phyloP scores from a whole-genome alignment of 2,888 invertebrate genomes.

The Andricus quercusramuli region DNA sequence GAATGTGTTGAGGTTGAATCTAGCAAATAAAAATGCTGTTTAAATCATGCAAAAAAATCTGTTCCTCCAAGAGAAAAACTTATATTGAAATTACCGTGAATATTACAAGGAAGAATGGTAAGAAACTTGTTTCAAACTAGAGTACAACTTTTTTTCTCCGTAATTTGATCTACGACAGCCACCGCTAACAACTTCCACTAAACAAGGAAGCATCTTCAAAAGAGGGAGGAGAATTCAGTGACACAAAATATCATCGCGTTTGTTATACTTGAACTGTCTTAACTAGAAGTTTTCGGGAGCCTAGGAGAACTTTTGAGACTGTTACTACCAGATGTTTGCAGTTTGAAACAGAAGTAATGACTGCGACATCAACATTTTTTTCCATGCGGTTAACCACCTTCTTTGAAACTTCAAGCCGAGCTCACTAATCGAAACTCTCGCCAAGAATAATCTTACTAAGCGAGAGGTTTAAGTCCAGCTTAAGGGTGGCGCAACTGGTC shows the following conservation, averaged over 20 bases:
- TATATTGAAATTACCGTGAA: not conserved
- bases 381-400: conserved; percentile 35
- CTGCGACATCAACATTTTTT: conserved; percentile 33
- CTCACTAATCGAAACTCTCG: conserved; percentile 33
- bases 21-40: not conserved
- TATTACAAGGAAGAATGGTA: not conserved
- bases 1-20: too few species aligned
- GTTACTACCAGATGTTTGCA: conserved; percentile 31
- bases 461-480: not conserved
- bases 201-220: not conserved
- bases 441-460: conserved; percentile 26
- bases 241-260: conserved; percentile 13
- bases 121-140: not conserved
- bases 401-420: conserved; percentile 25
- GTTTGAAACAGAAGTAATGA: conserved; percentile 30
- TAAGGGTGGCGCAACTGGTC: conserved; percentile 21
- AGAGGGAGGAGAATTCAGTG: not conserved
- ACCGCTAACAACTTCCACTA: not conserved
- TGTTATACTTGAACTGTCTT: conserved; percentile 31
- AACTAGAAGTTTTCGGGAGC: conserved; percentile 39
- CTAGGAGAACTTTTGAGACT: conserved; percentile 19
- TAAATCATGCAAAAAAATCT: not conserved
- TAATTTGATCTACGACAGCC: not conserved
- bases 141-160: not conserved
- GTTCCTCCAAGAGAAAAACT: not conserved